Conservation (phyloP, 1,140 invertebrate genomes). For the Ceratosolen solmsi region DNA sequence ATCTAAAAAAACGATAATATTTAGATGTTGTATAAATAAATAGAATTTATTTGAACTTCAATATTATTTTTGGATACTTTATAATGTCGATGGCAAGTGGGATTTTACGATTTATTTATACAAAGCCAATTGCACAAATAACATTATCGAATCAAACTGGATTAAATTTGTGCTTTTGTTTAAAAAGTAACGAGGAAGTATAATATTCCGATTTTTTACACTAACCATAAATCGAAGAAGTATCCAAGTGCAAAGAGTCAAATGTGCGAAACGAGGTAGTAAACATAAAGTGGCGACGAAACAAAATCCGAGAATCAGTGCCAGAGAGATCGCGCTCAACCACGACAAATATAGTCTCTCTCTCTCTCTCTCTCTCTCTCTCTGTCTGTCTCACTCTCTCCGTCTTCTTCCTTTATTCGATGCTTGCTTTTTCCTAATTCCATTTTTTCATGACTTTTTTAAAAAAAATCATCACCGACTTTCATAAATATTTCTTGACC, state of each 20-base stretch:
- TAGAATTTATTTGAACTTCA: too few relatives aligned
- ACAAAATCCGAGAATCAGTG: conserved; percentile 39
- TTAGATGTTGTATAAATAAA: too few relatives aligned
- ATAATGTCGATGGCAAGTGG: too few relatives aligned
- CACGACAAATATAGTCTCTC: conserved; percentile 25
- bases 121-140: too few relatives aligned
- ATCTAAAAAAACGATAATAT: too few relatives aligned
- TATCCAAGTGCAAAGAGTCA: conserved; percentile 12
- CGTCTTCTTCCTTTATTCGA: neutral
- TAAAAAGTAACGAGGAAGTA: conserved; percentile 1
- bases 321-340: conserved; percentile 16
- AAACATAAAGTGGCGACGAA: conserved; percentile 45
- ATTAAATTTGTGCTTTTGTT: too few relatives aligned
- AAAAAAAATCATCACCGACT: too few relatives aligned
- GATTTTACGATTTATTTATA: too few relatives aligned
- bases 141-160: too few relatives aligned
- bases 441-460: neutral
- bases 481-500: neutral
- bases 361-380: neutral
- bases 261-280: conserved; percentile 43
- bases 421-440: conserved; percentile 10
- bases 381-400: neutral
- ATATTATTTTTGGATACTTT: too few relatives aligned
- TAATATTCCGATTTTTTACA: conserved; percentile 39
- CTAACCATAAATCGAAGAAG: conserved; percentile 33